A percentile compares a stretch with the other conserved stretches of the same genome.
Evolutionary conservation across 2,113 vertebrate genomes (phyloP).

Genomic region (Paramormyrops kingsleyae): DNA sequence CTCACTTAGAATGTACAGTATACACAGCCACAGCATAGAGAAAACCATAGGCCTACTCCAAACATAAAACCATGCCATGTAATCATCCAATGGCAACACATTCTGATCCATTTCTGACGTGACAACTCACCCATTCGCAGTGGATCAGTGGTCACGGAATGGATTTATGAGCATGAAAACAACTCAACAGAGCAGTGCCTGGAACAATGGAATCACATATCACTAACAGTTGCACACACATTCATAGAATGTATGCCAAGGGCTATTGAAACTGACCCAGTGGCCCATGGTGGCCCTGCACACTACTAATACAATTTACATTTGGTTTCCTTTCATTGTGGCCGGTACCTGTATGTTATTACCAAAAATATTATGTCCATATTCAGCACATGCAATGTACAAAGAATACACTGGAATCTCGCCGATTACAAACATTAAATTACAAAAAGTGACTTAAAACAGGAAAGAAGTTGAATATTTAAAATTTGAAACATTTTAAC

Average conservation of each 20-base stretch:
- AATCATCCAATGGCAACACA: not conserved
- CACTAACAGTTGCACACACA: not conserved
- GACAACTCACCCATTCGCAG: not conserved
- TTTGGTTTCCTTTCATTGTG: not conserved
- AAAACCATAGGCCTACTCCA: not conserved
- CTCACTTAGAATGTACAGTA: not conserved
- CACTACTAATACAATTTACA: not conserved
- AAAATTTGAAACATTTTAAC: not conserved
- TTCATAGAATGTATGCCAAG: not conserved
- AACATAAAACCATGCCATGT: not conserved
- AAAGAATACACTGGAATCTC: not conserved
- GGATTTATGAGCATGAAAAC: not conserved
- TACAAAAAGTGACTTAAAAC: not conserved
- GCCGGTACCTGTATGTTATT: not conserved
- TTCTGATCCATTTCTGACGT: not conserved
- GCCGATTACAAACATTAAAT: not conserved
- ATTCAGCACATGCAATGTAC: not conserved
- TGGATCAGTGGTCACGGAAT: not conserved
- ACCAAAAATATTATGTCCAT: not conserved
- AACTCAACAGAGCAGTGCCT: not conserved
- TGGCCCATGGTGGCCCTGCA: not conserved
- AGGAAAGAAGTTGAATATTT: not conserved
- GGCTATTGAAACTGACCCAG: not conserved
- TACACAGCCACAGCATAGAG: not conserved
- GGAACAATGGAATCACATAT: not conserved